Percentiles rank a stretch among this genome's conserved stretches.
phyloP scores from a whole-genome alignment of 2,113 vertebrate species.

The Perognathus longimembris region DNA sequence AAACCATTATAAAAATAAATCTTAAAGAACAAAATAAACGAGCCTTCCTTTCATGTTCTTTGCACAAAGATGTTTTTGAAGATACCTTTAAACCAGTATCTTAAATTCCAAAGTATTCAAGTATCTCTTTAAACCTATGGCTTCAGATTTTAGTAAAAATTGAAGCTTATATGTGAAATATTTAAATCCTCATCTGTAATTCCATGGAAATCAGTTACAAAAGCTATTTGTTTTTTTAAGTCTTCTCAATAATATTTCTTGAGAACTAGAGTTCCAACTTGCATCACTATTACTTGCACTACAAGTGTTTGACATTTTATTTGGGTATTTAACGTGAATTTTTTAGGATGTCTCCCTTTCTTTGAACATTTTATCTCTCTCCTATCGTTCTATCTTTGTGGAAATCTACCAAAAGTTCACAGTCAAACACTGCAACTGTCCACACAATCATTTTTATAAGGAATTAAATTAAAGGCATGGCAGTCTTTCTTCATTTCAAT shows the following conservation, averaged over 20 bases:
- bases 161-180: constrained; percentile 63
- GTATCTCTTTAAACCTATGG: constrained; percentile 79
- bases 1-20: constrained; percentile 77
- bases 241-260: constrained; percentile 56
- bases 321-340: constrained; percentile 23
- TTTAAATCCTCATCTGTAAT: constrained; percentile 44
- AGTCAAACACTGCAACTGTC: constrained; percentile 54
- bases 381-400: constrained; percentile 18
- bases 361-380: constrained; percentile 45
- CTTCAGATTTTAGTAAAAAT: constrained; percentile 68
- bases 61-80: constrained; percentile 63
- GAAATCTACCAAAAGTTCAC: constrained; percentile 41
- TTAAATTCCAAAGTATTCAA: constrained; percentile 79
- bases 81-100: constrained; percentile 68
- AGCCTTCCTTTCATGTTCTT: constrained; percentile 68
- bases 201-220: constrained; percentile 53
- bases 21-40: constrained; percentile 70
- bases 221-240: constrained; percentile 56
- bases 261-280: constrained; percentile 49
- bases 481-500: constrained; percentile 59
- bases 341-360: constrained; percentile 52
- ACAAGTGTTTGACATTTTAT: constrained; percentile 38
- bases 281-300: constrained; percentile 49
- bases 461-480: constrained; percentile 49
- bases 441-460: constrained; percentile 55